These are phyloP conservation scores for Aegotheles bennettii DNA, from an alignment of 2,113 vertebrate genomes.

Conservation along the genomic window DNA sequence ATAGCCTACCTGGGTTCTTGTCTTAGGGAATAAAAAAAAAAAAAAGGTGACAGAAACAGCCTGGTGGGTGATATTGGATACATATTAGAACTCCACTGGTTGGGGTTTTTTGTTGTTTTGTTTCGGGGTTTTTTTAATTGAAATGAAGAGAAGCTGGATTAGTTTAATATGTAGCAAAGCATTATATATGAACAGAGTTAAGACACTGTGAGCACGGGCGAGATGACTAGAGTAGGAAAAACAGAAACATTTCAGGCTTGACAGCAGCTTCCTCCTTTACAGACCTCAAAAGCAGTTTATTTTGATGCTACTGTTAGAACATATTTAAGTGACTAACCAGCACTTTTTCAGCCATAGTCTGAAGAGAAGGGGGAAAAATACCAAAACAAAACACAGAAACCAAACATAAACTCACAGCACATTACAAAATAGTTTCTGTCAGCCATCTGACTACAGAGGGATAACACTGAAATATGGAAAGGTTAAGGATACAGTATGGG, in stretches of 20 bases:
- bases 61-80: neutral
- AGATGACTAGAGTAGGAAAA: neutral
- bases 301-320: neutral
- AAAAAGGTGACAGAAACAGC: neutral
- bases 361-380: rapidly evolving
- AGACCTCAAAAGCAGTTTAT: neutral
- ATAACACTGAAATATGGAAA: neutral
- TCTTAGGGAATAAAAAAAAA: neutral
- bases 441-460: neutral
- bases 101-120: neutral
- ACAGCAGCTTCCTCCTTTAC: neutral
- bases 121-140: neutral
- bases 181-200: neutral
- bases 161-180: neutral
- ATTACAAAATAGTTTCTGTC: neutral
- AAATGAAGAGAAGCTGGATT: neutral
- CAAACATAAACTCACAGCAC: neutral
- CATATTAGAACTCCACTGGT: neutral
- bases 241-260: neutral
- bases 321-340: neutral
- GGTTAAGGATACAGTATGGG: neutral
- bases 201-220: neutral
- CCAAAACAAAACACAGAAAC: neutral
- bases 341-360: neutral
- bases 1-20: neutral